A percentile compares a stretch with the other conserved stretches of the same genome.
These are phyloP conservation scores for Colletes latitarsis DNA, from an alignment of 1,140 invertebrate genomes.

Conservation along the genomic window DNA sequence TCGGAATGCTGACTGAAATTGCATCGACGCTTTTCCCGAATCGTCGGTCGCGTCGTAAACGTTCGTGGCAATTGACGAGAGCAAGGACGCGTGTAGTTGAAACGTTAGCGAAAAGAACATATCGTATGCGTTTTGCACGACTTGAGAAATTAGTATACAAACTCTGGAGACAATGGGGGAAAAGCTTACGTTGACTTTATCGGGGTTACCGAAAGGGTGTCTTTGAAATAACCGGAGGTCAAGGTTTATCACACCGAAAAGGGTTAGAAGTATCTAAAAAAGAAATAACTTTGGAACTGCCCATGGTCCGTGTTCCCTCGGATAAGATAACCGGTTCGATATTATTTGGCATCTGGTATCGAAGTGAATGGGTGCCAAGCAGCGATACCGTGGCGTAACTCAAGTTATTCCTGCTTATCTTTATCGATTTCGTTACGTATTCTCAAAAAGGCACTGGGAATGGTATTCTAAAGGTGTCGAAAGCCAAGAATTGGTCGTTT, in stretches of 20 bases:
- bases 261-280: background rate
- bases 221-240: background rate
- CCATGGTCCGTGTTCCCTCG: background rate
- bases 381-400: background rate
- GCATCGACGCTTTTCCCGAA: background rate
- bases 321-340: conserved; percentile 41
- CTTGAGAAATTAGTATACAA: no score
- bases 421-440: background rate
- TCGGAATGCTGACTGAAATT: conserved; percentile 2
- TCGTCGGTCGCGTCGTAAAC: no score
- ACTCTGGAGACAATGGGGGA: no score
- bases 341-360: background rate
- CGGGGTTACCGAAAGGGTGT: no score
- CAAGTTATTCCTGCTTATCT: conserved; percentile 11
- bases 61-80: no score
- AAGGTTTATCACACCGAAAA: background rate
- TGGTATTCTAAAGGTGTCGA: background rate
- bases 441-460: background rate
- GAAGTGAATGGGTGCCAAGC: conserved; percentile 1
- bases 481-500: background rate
- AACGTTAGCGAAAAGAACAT: no score
- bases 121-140: no score
- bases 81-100: no score
- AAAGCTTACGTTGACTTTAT: no score
- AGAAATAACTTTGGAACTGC: background rate